Percentiles rank a stretch among this genome's conserved stretches.
Evolutionary conservation across 2,797 vertebrate species (phyloP).

Genomic region (Alectoris magna): DNA sequence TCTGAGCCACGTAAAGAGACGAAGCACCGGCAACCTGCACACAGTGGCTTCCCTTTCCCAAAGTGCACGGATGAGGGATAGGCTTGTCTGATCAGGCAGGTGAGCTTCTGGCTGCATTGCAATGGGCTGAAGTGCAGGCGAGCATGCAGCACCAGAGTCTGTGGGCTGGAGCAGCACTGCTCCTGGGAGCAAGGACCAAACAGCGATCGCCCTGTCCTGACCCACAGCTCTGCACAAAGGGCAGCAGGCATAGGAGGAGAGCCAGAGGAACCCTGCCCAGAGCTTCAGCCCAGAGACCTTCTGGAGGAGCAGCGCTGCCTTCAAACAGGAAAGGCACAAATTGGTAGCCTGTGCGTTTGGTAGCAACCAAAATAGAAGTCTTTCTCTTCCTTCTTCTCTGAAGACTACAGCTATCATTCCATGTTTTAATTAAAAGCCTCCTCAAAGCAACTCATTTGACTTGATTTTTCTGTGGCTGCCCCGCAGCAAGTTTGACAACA

Average conservation of each 20-base stretch:
- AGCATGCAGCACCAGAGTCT: neutral
- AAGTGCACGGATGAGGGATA: neutral
- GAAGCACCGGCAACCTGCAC: neutral
- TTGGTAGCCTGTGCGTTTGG: neutral
- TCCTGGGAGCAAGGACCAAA: neutral
- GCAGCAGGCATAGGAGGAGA: neutral
- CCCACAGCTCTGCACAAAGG: neutral
- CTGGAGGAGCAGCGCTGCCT: neutral
- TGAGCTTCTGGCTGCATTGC: neutral
- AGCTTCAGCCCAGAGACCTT: neutral
- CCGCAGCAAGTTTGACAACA: conserved; percentile 28
- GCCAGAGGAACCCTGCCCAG: conserved; percentile 1
- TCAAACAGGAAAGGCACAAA: conserved; percentile 3
- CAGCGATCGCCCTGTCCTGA: neutral
- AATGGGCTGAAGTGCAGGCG: neutral
- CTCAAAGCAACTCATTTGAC: conserved; percentile 15
- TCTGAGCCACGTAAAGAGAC: neutral
- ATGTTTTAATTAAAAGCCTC: conserved; percentile 58
- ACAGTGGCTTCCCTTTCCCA: neutral
- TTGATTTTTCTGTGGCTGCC: conserved; percentile 33
- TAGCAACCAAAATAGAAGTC: conserved; percentile 24
- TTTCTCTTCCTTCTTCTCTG: neutral
- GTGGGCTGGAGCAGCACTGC: neutral
- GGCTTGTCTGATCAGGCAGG: neutral
- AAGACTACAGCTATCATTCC: conserved; percentile 53